Evolutionary conservation across 2,113 vertebrate species (phyloP).

Genomic region (Poicephalus gulielmi): DNA sequence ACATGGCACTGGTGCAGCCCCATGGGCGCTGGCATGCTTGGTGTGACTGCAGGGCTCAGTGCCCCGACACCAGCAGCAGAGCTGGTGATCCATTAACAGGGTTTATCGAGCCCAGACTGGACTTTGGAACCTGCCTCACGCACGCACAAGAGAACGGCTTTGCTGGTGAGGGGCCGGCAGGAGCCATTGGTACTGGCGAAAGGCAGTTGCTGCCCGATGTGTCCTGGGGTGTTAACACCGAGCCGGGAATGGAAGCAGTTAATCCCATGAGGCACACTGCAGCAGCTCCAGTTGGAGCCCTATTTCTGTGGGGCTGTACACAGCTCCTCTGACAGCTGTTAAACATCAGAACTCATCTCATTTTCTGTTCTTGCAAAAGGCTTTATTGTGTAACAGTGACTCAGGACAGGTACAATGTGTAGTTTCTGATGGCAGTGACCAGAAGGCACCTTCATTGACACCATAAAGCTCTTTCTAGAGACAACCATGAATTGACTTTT

Average conservation of each 20-base stretch:
- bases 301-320: rapidly evolving
- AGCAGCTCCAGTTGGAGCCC: background rate
- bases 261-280: background rate
- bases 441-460: constrained; percentile 61
- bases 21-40: background rate
- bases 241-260: background rate
- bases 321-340: background rate
- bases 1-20: background rate
- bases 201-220: background rate
- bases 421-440: background rate
- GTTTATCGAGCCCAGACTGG: background rate
- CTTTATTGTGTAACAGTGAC: constrained; percentile 53
- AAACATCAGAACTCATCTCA: background rate
- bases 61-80: background rate
- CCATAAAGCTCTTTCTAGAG: background rate
- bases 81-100: background rate
- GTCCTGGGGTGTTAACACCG: background rate
- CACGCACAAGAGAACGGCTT: background rate
- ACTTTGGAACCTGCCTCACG: background rate
- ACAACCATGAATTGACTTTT: background rate
- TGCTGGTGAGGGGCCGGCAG: background rate
- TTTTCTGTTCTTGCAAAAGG: constrained; percentile 13
- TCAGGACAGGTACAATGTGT: background rate
- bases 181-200: no score
- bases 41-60: background rate